These are phyloP conservation scores for Lophius americanus DNA, from an alignment of 2,797 vertebrate genomes.

Conservation along the genomic window DNA sequence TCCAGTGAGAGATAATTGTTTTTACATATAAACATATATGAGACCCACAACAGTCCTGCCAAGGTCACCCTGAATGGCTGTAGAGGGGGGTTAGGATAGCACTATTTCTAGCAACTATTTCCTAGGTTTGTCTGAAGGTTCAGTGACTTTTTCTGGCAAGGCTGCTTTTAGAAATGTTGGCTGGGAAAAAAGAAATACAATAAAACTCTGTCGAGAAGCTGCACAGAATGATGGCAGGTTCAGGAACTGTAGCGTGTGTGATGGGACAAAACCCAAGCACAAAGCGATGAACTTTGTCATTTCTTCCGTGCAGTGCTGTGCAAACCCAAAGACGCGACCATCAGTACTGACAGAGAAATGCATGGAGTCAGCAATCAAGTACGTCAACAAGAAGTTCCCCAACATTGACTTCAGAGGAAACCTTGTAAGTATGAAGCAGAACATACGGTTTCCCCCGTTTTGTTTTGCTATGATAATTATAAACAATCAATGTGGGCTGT, in stretches of 20 bases:
- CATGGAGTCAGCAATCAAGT: conserved; percentile 90
- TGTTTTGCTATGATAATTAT: not conserved
- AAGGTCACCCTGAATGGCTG: conserved; percentile 31
- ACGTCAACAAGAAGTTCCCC: conserved; percentile 95
- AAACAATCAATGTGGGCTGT: not conserved
- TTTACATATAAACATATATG: too few species aligned
- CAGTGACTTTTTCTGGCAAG: conserved; percentile 4
- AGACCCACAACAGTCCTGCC: conserved; percentile 12
- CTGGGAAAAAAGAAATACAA: not conserved
- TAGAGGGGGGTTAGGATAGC: not conserved
- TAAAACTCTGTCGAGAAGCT: not conserved
- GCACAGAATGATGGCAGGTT: not conserved
- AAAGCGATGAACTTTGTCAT: conserved; percentile 3
- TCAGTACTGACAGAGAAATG: conserved; percentile 84
- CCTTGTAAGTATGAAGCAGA: conserved; percentile 64
- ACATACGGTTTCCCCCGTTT: not conserved
- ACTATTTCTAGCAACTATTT: not conserved
- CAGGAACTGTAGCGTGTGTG: not conserved
- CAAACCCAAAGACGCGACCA: conserved; percentile 84
- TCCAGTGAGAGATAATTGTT: not conserved
- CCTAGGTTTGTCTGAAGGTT: not conserved
- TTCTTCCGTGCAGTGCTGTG: conserved; percentile 66
- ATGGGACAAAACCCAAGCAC: not conserved
- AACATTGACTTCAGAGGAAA: conserved; percentile 88
- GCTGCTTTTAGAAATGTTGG: not conserved